These are phyloP conservation scores for Antigone vipio DNA, from an alignment of 2,113 vertebrate genomes.

Conservation along the genomic window DNA sequence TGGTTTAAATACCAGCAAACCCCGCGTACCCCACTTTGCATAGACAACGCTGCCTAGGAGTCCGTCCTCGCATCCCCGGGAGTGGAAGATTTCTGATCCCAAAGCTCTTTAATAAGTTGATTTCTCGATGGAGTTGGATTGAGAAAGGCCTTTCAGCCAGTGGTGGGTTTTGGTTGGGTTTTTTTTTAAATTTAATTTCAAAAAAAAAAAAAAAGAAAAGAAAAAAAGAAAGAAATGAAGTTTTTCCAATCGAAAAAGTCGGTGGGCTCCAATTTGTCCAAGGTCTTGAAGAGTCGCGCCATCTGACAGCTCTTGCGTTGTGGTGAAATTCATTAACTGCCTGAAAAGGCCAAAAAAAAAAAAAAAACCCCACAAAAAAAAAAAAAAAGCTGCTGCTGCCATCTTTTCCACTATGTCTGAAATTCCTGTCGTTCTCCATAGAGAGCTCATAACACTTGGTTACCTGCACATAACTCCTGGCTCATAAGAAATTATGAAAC, in stretches of 20 bases:
- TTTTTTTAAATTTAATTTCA: too few species aligned
- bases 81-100: neutral
- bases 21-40: neutral
- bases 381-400: neutral
- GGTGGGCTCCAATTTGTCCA: neutral
- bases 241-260: neutral
- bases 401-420: conserved; percentile 49
- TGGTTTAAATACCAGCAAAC: neutral
- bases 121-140: neutral
- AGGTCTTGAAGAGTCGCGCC: neutral
- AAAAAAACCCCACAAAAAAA: neutral
- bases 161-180: neutral
- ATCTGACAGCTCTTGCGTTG: too few species aligned
- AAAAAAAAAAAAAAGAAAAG: too few species aligned
- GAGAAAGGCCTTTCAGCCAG: neutral
- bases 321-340: neutral
- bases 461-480: conserved; percentile 72
- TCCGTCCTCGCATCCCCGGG: neutral
- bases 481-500: conserved; percentile 76
- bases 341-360: conserved; percentile 54
- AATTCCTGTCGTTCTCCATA: conserved; percentile 71
- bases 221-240: neutral
- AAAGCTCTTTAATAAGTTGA: neutral
- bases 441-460: conserved; percentile 59
- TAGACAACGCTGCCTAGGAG: neutral